Base-by-base conservation (phyloP, 2,113 vertebrate species). In the Solenodon paradoxus region DNA sequence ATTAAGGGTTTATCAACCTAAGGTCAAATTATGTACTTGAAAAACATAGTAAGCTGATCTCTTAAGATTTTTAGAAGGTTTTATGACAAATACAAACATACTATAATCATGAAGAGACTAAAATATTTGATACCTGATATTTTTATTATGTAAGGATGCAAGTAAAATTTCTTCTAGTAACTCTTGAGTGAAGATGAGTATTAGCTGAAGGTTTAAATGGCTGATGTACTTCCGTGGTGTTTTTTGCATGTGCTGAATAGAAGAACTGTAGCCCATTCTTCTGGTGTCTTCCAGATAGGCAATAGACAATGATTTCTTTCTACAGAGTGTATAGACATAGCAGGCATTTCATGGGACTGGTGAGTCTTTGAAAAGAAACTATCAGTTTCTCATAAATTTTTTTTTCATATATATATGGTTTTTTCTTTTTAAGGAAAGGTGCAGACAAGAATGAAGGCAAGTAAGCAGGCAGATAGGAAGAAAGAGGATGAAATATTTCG, bases 11-110 rank as follows among this genome's bases (percentile, higher is more conserved):
- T 77, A 77, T 78, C 61, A 59, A 49, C 40, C 35, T 35, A 88
- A 13, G 42, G 72, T 75, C 57, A 94, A 71, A 93, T 66, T 80
- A 75, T 16, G 12, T 74, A 6, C 30, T 85, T 81, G 63, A 3
- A 51, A 78, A 84, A 72, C 8, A n/a, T 26, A 19, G 74, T 88
- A 79, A 45, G 19, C 75, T 26, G 16, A 64, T 94, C 45, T 90
- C 81, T 75, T 66, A 92, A 59, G 53, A 86, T 45, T 83, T 79
- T 91, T 40, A 63, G 53, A 77, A 12, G 57, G 9, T 85, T 84
- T 91, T 89, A 59, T 69, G 30, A 75, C 20, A 92, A 84, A 92
- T 49, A 42, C 49, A 69, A 51, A 77, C 40, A 74, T 91, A 86
- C 7, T 74, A 64, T 32, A 45, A 40, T 78, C 40, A 45, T 45